phyloP scores from a whole-genome alignment of 2,888 invertebrate genomes.

The Patella depressa region DNA sequence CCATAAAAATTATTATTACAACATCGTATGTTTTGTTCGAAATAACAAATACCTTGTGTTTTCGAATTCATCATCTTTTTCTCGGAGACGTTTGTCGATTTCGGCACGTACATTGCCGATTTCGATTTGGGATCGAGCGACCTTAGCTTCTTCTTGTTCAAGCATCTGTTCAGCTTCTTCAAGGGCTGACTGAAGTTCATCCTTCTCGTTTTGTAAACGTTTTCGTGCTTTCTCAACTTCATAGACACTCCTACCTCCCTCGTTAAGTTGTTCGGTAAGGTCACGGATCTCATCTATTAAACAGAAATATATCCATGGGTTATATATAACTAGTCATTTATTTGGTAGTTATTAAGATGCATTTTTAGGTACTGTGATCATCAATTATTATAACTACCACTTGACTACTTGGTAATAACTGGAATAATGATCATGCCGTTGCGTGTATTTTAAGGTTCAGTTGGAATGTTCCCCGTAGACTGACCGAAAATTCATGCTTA shows the following conservation, averaged over 20 bases:
- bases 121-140: conserved; percentile 90
- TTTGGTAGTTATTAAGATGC: too few species aligned
- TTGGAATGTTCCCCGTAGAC: too few species aligned
- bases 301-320: background rate
- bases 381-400: too few species aligned
- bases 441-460: too few species aligned
- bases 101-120: conserved; percentile 98
- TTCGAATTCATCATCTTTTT: conserved; percentile 99
- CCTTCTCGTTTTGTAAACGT: conserved; percentile 98
- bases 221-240: conserved; percentile 98
- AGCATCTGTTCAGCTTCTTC: conserved; percentile 98
- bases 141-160: conserved; percentile 99
- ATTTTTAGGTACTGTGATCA: too few species aligned
- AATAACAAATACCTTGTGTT: conserved; percentile 79
- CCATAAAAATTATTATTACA: too few species aligned
- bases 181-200: conserved; percentile 97
- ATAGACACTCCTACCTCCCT: conserved; percentile 98
- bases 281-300: conserved; percentile 94
- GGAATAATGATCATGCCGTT: too few species aligned
- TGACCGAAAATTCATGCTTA: too few species aligned
- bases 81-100: conserved; percentile 98
- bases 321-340: too few species aligned
- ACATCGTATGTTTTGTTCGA: too few species aligned
- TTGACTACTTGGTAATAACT: too few species aligned
- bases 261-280: conserved; percentile 97